phyloP scores from a whole-genome alignment of 2,888 invertebrate genomes.

The Alsophila aescularia region DNA sequence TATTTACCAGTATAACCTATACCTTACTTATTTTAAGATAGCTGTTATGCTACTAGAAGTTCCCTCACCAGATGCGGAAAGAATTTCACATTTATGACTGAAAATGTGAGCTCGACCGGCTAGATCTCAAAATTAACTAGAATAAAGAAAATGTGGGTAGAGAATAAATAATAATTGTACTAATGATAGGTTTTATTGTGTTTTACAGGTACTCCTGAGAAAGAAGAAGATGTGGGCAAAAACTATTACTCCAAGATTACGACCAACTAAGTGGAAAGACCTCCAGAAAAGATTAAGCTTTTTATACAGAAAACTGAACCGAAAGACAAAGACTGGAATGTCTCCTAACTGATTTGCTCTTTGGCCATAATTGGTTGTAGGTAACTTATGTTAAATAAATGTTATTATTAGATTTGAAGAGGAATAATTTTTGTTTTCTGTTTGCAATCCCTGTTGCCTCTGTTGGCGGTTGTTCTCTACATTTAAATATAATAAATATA shows the following conservation, averaged over 20 bases:
- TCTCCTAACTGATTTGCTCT: conserved; percentile 58
- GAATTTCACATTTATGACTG: no score
- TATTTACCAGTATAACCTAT: no score
- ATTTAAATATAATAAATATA: no score
- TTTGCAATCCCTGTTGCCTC: no score
- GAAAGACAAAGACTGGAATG: conserved; percentile 89
- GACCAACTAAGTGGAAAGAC: conserved; percentile 92
- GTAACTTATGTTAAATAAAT: conserved; percentile 17
- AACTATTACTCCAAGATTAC: conserved; percentile 83
- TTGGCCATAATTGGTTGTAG: conserved; percentile 10
- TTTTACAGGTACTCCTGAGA: conserved; percentile 84
- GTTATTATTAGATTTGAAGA: background rate
- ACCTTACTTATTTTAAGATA: no score
- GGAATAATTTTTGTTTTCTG: no score
- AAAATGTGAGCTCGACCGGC: no score
- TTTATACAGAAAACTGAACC: conserved; percentile 91
- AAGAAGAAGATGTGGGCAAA: conserved; percentile 87
- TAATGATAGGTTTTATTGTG: conserved; percentile 1
- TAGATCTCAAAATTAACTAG: no score
- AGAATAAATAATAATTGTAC: background rate
- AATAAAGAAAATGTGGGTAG: background rate
- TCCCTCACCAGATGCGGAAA: no score
- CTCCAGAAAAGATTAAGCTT: conserved; percentile 89
- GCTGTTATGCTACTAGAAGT: no score
- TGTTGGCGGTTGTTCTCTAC: no score